Base-by-base conservation (phyloP, 2,888 invertebrate species). In the Megaustenia siamemsis region DNA sequence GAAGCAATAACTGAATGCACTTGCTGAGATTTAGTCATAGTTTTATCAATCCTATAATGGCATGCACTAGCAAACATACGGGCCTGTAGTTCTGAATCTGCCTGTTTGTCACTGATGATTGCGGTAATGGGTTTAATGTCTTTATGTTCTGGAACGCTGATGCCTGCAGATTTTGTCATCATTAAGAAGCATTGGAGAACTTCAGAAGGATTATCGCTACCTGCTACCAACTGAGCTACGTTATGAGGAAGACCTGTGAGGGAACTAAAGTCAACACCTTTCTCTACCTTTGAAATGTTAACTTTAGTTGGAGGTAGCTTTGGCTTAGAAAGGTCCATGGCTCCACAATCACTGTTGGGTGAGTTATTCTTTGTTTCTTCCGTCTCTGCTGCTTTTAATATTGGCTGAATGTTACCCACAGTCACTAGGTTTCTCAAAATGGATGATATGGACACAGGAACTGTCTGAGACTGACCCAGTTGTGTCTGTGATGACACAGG, bases 11-110 rank as follows among this genome's bases (percentile, higher is more conserved):
- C 69, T 53, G 83, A 53, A 18, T 83, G 83, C 5, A 83, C 78
- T 8, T 83, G 83, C 6, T 43, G 68, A 53, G 63, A 43, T 6
- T 38, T n/a, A 38, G 28, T 56, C n/a, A 28, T 6, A 12, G 43
- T 68, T 43, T 49, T 63, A 10, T 84, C 84, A 45, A 81, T 35
- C 53, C 73, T 85, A 49, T 81, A 85, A 35, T 85, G 60, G 10
- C 75, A 24, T 8, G 85, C 85, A 81, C 85, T 85, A 6, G 85
- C 85, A 85, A 81, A 85, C 81, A 85, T 81, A 21, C 85, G 75
- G 12, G 81, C 81, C 43, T 85, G 85, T 6, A 85, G 76, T 32
- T 73, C 66, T 18, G 71, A 60, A 49, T 85, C 85, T 15, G 85
- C 66, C 35, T 84, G 49, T 60, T 79, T 84, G 49, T 71, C 38